A percentile compares a stretch with the other conserved stretches of the same genome.
These are phyloP conservation scores for Biston stratarius DNA, from an alignment of 2,888 invertebrate species.

Conservation along the genomic window DNA sequence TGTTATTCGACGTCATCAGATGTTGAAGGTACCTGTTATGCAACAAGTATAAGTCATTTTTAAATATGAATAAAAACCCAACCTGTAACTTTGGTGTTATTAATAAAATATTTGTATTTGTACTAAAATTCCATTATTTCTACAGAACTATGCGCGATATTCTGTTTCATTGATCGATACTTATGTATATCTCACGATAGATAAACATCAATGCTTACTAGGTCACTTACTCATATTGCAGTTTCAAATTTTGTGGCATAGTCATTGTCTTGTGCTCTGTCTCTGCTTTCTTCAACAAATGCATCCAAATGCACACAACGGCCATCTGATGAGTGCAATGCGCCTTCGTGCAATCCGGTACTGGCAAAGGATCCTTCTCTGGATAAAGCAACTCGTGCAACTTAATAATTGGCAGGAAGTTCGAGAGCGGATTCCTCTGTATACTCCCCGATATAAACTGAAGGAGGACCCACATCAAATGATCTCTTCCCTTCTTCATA, in stretches of 20 bases:
- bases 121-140: no score
- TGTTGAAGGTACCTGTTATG: slow-evolving; percentile 92
- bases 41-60: no score
- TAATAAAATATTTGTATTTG: no score
- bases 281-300: slow-evolving; percentile 97
- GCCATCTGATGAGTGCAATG: slow-evolving; percentile 97
- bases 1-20: slow-evolving; percentile 90
- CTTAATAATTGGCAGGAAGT: slow-evolving; percentile 95
- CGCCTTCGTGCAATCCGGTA: slow-evolving; percentile 95
- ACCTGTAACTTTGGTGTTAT: no score
- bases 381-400: slow-evolving; percentile 97
- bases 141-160: no score
- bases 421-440: slow-evolving; percentile 95
- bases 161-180: no score
- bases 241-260: slow-evolving; percentile 93
- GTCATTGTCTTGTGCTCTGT: slow-evolving; percentile 93
- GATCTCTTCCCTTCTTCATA: slow-evolving; percentile 96
- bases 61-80: no score
- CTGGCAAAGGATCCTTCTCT: slow-evolving; percentile 95
- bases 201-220: no score
- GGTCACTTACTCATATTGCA: slow-evolving; percentile 91
- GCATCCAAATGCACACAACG: slow-evolving; percentile 98
- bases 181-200: no score
- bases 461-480: slow-evolving; percentile 99
- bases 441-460: slow-evolving; percentile 99